A percentile compares a stretch with the other conserved stretches of the same genome.
Conservation (phyloP, 1,140 invertebrate genomes). For the Protaetia brevitarsis region DNA sequence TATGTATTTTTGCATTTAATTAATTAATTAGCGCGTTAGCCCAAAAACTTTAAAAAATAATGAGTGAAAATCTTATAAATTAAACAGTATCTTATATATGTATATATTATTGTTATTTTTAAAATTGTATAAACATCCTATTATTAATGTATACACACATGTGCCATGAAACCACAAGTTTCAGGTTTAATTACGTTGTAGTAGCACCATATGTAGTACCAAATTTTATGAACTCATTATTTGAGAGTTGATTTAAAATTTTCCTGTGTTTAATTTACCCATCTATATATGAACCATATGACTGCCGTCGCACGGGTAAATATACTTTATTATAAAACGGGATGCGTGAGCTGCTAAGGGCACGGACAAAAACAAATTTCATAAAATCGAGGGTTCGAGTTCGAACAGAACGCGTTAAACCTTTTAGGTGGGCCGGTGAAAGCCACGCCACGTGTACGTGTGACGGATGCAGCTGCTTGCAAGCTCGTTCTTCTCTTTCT, state of each 20-base stretch:
- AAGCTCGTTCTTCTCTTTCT: background rate
- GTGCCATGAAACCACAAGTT: conserved; percentile 3
- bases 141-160: background rate
- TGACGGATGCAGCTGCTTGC: conserved; percentile 8
- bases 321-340: conserved; percentile 6
- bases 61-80: too few relatives aligned
- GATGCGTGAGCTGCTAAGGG: background rate
- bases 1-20: too few relatives aligned
- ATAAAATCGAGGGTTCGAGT: conserved; percentile 7
- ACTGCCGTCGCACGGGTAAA: background rate
- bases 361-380: conserved; percentile 9
- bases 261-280: background rate
- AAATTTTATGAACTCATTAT: conserved; percentile 6
- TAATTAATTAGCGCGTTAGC: too few relatives aligned
- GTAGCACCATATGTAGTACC: background rate
- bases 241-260: conserved; percentile 7
- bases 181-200: background rate
- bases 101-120: too few relatives aligned
- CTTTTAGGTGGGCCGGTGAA: conserved; percentile 2
- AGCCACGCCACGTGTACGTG: background rate
- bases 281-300: background rate
- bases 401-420: background rate
- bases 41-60: too few relatives aligned
- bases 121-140: background rate
- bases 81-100: too few relatives aligned